Percentiles rank a stretch among this genome's conserved stretches.
Conservation (phyloP, 2,113 vertebrate species). For the Megaleporinus macrocephalus region DNA sequence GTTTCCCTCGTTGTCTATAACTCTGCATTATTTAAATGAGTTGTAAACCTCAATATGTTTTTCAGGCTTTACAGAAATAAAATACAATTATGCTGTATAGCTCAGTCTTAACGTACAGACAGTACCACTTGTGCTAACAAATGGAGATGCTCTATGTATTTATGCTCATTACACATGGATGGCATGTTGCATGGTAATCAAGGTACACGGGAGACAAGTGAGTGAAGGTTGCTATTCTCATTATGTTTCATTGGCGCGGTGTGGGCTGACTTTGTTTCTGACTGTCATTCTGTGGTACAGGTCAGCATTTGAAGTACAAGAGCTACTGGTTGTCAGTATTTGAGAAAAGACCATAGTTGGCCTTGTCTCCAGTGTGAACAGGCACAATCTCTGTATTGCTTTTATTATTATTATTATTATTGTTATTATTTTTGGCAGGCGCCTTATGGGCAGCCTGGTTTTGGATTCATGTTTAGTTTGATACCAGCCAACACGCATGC, state of each 20-base stretch:
- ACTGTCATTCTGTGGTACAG: background rate
- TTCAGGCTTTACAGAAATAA: too few species aligned
- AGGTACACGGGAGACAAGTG: background rate
- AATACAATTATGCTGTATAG: too few species aligned
- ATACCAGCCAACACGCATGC: background rate
- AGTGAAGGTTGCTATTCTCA: background rate
- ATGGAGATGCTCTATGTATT: background rate
- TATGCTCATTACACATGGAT: background rate
- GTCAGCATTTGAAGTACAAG: background rate
- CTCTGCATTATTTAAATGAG: too few species aligned
- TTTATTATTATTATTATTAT: background rate
- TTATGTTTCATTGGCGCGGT: background rate
- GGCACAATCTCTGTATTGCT: too few species aligned
- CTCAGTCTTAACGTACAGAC: background rate
- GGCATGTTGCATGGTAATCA: background rate
- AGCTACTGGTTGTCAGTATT: background rate
- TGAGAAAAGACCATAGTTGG: background rate
- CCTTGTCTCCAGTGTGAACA: background rate
- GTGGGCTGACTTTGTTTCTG: background rate
- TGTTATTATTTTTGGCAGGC: background rate
- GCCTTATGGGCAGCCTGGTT: background rate
- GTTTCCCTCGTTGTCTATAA: too few species aligned
- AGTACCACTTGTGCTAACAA: background rate
- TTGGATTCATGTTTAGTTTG: background rate
- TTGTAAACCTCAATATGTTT: too few species aligned